Evolutionary conservation across 2,113 vertebrate species (phyloP).

Genomic region (Ranitomeya variabilis): DNA sequence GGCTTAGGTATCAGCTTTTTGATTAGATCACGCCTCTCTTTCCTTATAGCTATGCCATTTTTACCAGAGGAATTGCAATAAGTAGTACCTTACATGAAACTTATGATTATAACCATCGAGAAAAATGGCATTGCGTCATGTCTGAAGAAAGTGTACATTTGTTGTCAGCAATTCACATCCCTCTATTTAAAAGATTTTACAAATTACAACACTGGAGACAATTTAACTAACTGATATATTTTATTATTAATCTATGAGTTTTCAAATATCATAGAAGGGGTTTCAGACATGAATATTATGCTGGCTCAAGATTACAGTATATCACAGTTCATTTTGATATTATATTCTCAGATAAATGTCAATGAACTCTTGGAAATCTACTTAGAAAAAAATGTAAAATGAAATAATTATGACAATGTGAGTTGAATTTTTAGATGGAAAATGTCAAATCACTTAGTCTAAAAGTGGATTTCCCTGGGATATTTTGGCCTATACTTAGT

Average conservation of each 20-base stretch:
- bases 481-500: too few species aligned
- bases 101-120: background rate
- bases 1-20: background rate
- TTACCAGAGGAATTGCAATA: conserved; percentile 6
- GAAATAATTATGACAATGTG: background rate
- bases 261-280: background rate
- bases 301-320: background rate
- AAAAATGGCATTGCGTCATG: background rate
- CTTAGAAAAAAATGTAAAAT: background rate
- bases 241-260: background rate
- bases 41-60: conserved; percentile 14
- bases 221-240: background rate
- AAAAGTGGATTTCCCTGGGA: too few species aligned
- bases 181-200: background rate
- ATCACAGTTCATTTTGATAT: background rate
- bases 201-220: background rate
- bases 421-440: background rate
- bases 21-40: background rate
- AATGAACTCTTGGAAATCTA: background rate
- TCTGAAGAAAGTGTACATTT: background rate
- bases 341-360: background rate
- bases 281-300: background rate
- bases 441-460: background rate
- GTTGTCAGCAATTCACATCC: background rate
- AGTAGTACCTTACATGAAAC: background rate